These are phyloP conservation scores for Metallyticus violacea DNA, from an alignment of 2,888 invertebrate species.

Conservation along the genomic window DNA sequence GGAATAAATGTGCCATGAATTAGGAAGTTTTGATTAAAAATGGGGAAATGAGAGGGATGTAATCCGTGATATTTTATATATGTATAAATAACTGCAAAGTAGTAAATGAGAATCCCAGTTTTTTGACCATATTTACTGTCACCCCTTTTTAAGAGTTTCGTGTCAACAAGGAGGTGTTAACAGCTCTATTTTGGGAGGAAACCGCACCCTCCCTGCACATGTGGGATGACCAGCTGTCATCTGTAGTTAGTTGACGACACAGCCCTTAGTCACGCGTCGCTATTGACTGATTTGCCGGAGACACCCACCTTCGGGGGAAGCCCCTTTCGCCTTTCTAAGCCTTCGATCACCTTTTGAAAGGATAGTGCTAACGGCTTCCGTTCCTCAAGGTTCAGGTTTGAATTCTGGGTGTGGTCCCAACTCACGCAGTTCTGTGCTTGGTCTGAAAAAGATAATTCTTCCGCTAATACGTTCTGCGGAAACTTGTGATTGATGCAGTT, in stretches of 20 bases:
- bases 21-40: no score
- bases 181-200: no score
- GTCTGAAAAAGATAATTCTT: not conserved
- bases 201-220: not conserved
- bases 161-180: not conserved
- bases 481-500: not conserved
- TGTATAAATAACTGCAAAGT: no score
- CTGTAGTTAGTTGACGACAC: no score
- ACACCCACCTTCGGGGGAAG: not conserved
- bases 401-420: not conserved
- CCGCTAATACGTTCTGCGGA: not conserved
- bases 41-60: no score
- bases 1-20: no score
- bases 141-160: not conserved
- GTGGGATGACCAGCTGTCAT: not conserved
- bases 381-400: not conserved
- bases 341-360: not conserved
- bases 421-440: not conserved
- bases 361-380: not conserved
- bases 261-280: not conserved
- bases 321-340: no score
- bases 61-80: no score
- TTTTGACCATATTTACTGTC: no score
- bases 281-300: not conserved
- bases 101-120: no score